A percentile compares a stretch with the other conserved stretches of the same genome.
These are phyloP conservation scores for Drosophila cardini DNA, from an alignment of 1,140 invertebrate genomes.

Conservation along the genomic window DNA sequence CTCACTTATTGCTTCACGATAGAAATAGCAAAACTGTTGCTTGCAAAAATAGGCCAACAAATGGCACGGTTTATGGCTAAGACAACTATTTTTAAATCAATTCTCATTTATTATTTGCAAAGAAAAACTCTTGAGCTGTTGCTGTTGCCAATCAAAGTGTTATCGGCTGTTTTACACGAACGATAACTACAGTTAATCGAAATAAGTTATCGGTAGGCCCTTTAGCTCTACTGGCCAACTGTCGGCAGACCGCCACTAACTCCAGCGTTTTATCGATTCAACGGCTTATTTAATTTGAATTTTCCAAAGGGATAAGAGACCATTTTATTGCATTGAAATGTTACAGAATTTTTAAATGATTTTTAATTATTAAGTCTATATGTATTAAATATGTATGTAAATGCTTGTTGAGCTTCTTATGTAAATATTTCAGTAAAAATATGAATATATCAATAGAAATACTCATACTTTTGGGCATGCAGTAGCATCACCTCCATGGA, in stretches of 20 bases:
- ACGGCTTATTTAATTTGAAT: background rate
- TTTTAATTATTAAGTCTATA: slow-evolving; percentile 12
- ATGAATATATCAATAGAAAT: slow-evolving; percentile 55
- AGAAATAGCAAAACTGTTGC: background rate
- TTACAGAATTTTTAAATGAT: slow-evolving; percentile 20
- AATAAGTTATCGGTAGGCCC: background rate
- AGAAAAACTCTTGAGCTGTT: slow-evolving; percentile 36
- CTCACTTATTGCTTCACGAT: background rate
- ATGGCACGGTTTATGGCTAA: background rate
- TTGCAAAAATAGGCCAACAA: background rate
- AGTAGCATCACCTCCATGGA: slow-evolving; percentile 87
- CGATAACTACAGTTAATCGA: slow-evolving; percentile 1
- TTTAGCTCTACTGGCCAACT: no score
- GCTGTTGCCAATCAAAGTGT: slow-evolving; percentile 20
- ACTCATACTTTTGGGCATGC: slow-evolving; percentile 73
- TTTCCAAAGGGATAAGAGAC: slow-evolving; percentile 22
- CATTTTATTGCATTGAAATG: slow-evolving; percentile 40
- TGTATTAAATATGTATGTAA: slow-evolving; percentile 44
- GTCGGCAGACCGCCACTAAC: no score
- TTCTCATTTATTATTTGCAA: slow-evolving; percentile 45
- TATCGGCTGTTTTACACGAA: slow-evolving; percentile 27
- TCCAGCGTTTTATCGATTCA: background rate
- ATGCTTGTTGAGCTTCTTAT: slow-evolving; percentile 69
- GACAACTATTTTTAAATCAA: slow-evolving; percentile 9
- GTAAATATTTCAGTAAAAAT: background rate